Base-by-base conservation (phyloP, 2,797 vertebrate species). In the Bucorvus abyssinicus region DNA sequence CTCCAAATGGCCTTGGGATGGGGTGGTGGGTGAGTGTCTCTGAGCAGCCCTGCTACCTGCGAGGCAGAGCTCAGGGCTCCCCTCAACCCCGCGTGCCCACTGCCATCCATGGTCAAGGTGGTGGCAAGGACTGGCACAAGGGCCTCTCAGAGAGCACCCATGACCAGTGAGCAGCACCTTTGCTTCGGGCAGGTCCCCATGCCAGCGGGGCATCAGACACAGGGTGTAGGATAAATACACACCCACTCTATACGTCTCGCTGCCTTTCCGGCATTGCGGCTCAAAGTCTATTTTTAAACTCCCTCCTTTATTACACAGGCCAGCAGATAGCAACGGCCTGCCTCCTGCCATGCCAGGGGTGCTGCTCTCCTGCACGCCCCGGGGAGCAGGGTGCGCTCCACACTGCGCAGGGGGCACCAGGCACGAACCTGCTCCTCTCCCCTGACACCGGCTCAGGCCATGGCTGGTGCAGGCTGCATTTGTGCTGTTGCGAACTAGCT, bases 241-340 rank as follows among this genome's bases (percentile, higher is more conserved):
- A 69, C 86, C 81, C 38, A 22, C 90, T 90, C 96, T 94, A 87
- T 96, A 94, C 24, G 12, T 95, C 91, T 94, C 30, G 0, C 84
- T 90, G 94, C 90, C 84, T 96, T 97, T 96, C 95, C 64, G 81
- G 93, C 86, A 85, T 10, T 4, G 47, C 91, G 61, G 92, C 90
- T 95, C 95, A 89, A 94, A 95, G 93, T 64, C 95, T 97, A 95
- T 95, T 96, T 97, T 97, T 96, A 96, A 96, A 92, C 93, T 94
- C 94, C 90, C 91, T 96, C 93, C 91, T 87, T 97, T 89, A 94
- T 95, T 94, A 95, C 95, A 95, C 90, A 96, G 64, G 42, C 84
- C 81, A 83, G 74, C 42, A 95, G 96, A 95, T 92, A 96, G 88
- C 18, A 0, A 44, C 0, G 0, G 53, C 90, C 86, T 74, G 68